A percentile compares a stretch with the other conserved stretches of the same genome.
Conservation (phyloP, 2,888 invertebrate genomes). For the Drosophila pseudotalamancana region DNA sequence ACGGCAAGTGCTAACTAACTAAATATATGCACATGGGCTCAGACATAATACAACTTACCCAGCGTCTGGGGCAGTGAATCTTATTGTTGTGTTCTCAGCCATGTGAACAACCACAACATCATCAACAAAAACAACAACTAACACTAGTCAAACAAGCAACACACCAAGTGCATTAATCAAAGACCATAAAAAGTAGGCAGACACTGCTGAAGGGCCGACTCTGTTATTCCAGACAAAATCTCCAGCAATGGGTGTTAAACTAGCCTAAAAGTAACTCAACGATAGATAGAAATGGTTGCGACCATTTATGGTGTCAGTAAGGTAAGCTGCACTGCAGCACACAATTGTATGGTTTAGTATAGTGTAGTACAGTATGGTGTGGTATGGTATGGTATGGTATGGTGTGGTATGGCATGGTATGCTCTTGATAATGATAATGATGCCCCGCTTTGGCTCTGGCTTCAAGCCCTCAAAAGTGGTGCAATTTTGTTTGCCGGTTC, state of each 20-base stretch:
- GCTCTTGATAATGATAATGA: conserved; percentile 69
- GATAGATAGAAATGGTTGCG: conserved; percentile 11
- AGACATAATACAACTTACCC: conserved; percentile 43
- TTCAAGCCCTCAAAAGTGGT: conserved; percentile 71
- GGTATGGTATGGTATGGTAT: too few species aligned
- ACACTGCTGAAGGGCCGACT: conserved; percentile 41
- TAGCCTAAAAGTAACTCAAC: conserved; percentile 36
- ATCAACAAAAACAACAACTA: conserved; percentile 9
- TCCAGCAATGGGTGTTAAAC: conserved; percentile 40
- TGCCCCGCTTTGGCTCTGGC: conserved; percentile 57
- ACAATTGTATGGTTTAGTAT: too few species aligned
- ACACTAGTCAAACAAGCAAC: conserved; percentile 20
- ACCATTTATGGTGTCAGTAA: conserved; percentile 78
- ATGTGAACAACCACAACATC: conserved; percentile 50
- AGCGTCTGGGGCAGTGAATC: conserved; percentile 65
- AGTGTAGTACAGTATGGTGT: too few species aligned
- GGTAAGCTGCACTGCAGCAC: conserved; percentile 78
- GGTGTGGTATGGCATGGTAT: too few species aligned
- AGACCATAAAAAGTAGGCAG: conserved; percentile 39
- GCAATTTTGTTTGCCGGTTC: conserved; percentile 68
- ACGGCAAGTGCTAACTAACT: conserved; percentile 75
- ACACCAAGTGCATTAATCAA: conserved; percentile 49
- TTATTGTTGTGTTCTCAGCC: conserved; percentile 67
- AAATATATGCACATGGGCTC: conserved; percentile 51
- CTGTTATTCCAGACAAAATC: conserved; percentile 3